These are phyloP conservation scores for Sternarchorhynchus goeldii DNA, from an alignment of 2,797 vertebrate genomes.

Conservation along the genomic window DNA sequence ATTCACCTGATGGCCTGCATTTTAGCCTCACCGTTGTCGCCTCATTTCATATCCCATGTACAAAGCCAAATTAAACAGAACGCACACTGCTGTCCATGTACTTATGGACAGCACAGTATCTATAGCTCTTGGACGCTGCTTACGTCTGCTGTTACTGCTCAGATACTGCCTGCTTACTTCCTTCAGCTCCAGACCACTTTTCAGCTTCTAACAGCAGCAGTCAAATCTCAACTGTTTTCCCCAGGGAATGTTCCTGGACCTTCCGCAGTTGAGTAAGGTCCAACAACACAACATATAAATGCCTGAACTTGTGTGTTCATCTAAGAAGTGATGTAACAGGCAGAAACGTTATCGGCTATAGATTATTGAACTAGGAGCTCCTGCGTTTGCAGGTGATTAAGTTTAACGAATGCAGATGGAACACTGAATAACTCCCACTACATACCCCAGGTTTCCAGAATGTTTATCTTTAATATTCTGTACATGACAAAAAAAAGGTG, in stretches of 20 bases:
- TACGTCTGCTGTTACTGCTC: neutral
- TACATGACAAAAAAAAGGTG: neutral
- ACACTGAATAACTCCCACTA: neutral
- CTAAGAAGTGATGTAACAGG: slow-evolving; percentile 50
- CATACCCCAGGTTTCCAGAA: neutral
- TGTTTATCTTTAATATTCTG: slow-evolving; percentile 11
- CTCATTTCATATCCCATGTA: neutral
- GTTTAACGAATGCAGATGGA: slow-evolving; percentile 16
- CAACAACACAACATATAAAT: slow-evolving; percentile 60
- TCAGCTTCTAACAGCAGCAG: slow-evolving; percentile 1
- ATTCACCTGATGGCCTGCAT: neutral
- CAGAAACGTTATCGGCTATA: slow-evolving; percentile 40
- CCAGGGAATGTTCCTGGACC: slow-evolving; percentile 56
- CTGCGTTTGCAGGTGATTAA: slow-evolving; percentile 32
- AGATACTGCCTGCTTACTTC: slow-evolving; percentile 4
- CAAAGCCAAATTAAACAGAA: neutral
- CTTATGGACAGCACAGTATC: neutral
- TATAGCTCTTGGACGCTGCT: neutral
- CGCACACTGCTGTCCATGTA: no score
- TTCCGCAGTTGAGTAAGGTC: slow-evolving; percentile 55
- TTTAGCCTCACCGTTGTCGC: neutral
- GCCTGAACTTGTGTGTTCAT: slow-evolving; percentile 57
- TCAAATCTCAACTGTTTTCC: slow-evolving; percentile 43
- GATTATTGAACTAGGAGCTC: slow-evolving; percentile 51
- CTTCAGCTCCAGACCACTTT: slow-evolving; percentile 19